Conservation (phyloP, 2,113 vertebrate genomes). For the Trochalopteron elliotii region DNA sequence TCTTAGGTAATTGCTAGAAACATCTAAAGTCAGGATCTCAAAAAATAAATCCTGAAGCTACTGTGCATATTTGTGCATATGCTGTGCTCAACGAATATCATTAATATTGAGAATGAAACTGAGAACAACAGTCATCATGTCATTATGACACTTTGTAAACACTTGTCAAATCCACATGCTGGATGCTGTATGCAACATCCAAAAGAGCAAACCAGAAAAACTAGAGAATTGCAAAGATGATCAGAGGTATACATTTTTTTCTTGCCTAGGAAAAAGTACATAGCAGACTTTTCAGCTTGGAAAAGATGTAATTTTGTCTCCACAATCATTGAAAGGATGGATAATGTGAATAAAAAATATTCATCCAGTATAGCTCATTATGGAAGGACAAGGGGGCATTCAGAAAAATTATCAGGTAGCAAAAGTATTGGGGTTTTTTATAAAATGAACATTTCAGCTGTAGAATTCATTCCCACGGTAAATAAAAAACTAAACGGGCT, state of each 20-base stretch:
- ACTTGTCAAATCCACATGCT: neutral
- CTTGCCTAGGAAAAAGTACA: neutral
- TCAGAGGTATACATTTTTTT: neutral
- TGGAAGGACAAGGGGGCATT: neutral
- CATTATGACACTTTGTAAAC: neutral
- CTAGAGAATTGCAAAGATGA: neutral
- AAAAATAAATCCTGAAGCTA: neutral
- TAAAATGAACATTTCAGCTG: neutral
- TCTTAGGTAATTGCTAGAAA: neutral
- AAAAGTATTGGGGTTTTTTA: neutral
- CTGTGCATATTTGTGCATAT: neutral
- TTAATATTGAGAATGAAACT: neutral
- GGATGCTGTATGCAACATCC: neutral
- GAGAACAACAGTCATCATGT: neutral
- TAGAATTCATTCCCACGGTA: neutral
- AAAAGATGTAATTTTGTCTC: neutral
- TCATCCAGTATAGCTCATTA: neutral
- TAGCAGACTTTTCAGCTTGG: neutral
- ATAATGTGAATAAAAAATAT: neutral
- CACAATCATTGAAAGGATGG: neutral
- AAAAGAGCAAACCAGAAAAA: neutral
- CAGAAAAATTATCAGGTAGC: neutral
- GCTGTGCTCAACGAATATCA: neutral
- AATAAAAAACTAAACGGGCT: neutral
- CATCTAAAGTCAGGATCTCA: neutral